Evolutionary conservation across 2,888 invertebrate species (phyloP).

Genomic region (Thelaira solivaga): DNA sequence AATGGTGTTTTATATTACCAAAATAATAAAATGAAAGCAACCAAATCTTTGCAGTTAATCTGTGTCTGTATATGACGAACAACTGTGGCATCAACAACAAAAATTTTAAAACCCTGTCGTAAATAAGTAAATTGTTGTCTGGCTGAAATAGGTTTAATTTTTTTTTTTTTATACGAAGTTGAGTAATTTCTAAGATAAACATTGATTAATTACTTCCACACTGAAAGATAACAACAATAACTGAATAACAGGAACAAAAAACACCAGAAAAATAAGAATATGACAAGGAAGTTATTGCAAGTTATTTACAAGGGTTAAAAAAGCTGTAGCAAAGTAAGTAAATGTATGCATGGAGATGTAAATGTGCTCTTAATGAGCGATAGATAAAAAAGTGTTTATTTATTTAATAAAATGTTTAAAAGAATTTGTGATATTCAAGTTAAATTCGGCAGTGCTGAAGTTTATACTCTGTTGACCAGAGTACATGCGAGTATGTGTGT

Average conservation of each 20-base stretch:
- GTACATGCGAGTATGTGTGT: too few relatives aligned
- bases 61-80: slow-evolving; percentile 46
- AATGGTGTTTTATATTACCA: slow-evolving; percentile 2
- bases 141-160: slow-evolving; percentile 4
- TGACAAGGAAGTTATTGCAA: slow-evolving; percentile 46
- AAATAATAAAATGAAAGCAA: not conserved
- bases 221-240: slow-evolving; percentile 19
- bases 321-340: not conserved
- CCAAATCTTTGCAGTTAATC: slow-evolving; percentile 38
- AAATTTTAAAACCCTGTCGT: slow-evolving; percentile 8
- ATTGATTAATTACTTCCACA: slow-evolving; percentile 58
- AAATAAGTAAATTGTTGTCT: slow-evolving; percentile 36
- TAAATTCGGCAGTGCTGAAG: not conserved
- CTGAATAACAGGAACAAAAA: not conserved
- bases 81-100: not conserved
- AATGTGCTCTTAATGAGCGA: not conserved
- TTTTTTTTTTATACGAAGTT: slow-evolving; percentile 31
- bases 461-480: too few relatives aligned
- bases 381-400: not conserved
- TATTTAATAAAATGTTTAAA: slow-evolving; percentile 17
- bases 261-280: slow-evolving; percentile 8
- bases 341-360: not conserved
- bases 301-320: slow-evolving; percentile 51
- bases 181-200: slow-evolving; percentile 60
- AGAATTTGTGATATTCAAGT: not conserved